phyloP scores from a whole-genome alignment of 1,140 invertebrate genomes.

The Brachionus manjavacas region DNA sequence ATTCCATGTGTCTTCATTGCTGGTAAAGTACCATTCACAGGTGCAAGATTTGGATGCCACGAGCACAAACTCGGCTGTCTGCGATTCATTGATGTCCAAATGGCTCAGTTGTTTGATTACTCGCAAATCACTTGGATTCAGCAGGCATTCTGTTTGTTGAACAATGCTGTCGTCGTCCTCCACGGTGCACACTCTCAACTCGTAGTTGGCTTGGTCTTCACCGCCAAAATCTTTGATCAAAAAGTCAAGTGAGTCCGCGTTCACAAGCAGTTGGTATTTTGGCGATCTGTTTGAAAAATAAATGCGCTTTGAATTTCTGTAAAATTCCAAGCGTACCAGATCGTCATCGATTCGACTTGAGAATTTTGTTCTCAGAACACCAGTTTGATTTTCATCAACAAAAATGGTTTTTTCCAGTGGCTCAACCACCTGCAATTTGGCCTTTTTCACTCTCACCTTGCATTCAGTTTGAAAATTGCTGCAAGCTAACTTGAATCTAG shows the following conservation, averaged over 20 bases:
- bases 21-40: constrained; percentile 16
- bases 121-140: background rate
- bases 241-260: background rate
- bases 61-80: background rate
- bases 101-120: background rate
- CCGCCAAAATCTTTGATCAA: background rate
- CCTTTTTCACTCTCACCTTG: background rate
- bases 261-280: background rate
- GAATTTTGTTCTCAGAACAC: background rate
- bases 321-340: background rate
- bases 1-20: background rate
- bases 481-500: background rate
- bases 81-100: background rate
- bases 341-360: background rate
- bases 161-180: background rate
- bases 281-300: constrained; percentile 32
- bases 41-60: background rate
- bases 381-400: constrained; percentile 15
- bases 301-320: background rate
- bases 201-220: constrained; percentile 19
- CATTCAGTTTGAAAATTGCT: background rate
- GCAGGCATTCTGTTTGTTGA: background rate
- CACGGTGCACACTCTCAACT: background rate
- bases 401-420: constrained; percentile 1
- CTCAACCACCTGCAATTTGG: background rate